Base-by-base conservation (phyloP, 2,797 vertebrate species). In the Sorex maritimensis region DNA sequence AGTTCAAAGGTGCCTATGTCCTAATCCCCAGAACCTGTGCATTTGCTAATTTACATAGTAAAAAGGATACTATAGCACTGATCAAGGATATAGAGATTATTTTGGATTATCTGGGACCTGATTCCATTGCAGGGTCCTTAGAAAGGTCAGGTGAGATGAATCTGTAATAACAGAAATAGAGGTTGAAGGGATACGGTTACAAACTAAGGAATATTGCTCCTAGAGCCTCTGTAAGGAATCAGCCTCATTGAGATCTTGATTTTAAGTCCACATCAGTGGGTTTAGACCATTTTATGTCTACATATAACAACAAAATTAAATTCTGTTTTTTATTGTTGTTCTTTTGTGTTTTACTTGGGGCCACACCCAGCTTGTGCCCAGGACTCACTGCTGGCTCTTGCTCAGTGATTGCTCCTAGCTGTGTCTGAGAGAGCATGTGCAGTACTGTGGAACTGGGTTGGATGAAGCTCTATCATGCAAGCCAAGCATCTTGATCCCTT, bases 41-140 rank as follows among this genome's bases (percentile, higher is more conserved):
- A 69, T 68, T 81, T 72, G 3, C 77, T 88, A 38, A 21, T 34
- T 79, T 74, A 68, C 15, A 6, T 49, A n/a, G 58, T 71, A 55
- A 81, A 87, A 34, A 74, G 17, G 63, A 75, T 41, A 28, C 44
- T 81, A 24, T 26, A 61, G 63, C 34, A 61, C 1, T 65, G 55
- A 80, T 72, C 30, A 88, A 92, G 81, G n/a, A 52, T 68, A 28
- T 63, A 38, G 17, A 71, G 28, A 55, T 81, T 63, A 28, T 75
- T 65, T 34, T 87, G 17, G 34, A n/a, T 82, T 92, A n/a, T 69
- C 19, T 75, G 69, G 10, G 49, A 44, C 28, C 11, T 10, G 15
- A 44, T 68, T 8, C 72, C 34, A 65, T 55, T 38, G 58, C 12
- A 55, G 30, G 13, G 38, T 49, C 38, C 55, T 82, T 73, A 26